These are phyloP conservation scores for Oenanthe oenanthe DNA, from an alignment of 2,113 vertebrate species.

Conservation along the genomic window DNA sequence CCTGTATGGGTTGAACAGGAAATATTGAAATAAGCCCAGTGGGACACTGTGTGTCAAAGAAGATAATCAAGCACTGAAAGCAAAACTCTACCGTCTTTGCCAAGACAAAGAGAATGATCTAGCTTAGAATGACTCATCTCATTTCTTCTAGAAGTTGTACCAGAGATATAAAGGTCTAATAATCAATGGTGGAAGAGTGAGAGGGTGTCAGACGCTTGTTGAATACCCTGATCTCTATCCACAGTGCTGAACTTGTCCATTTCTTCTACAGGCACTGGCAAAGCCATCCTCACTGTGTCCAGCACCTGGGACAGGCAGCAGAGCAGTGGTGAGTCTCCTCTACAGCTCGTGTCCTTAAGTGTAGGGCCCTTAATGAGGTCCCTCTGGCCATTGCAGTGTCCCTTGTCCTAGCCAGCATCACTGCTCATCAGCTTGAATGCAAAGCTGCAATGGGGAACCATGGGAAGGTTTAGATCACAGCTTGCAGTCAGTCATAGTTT, in stretches of 20 bases:
- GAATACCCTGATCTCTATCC: not conserved
- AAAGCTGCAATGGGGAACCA: not conserved
- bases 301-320: not conserved
- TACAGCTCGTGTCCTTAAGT: accelerated
- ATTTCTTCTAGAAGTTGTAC: not conserved
- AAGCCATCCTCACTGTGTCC: not conserved
- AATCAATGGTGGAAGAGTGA: not conserved
- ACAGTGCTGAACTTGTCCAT: not conserved
- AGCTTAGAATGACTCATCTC: not conserved
- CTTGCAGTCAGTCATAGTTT: not conserved
- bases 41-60: not conserved
- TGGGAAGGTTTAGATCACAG: not conserved
- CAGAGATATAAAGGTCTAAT: not conserved
- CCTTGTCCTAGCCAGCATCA: accelerated
- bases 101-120: not conserved
- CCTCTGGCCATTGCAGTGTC: not conserved
- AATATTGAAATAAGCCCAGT: not conserved
- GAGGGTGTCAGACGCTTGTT: accelerated
- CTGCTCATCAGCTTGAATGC: not conserved
- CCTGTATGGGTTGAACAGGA: not conserved
- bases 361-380: not conserved
- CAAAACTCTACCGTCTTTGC: not conserved
- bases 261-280: not conserved
- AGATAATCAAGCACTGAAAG: not conserved
- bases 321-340: not conserved